Evolutionary conservation across 2,888 invertebrate genomes (phyloP), one percentile per base, ranked within the genome.

Genomic region (Dryadula phaetusa): DNA sequence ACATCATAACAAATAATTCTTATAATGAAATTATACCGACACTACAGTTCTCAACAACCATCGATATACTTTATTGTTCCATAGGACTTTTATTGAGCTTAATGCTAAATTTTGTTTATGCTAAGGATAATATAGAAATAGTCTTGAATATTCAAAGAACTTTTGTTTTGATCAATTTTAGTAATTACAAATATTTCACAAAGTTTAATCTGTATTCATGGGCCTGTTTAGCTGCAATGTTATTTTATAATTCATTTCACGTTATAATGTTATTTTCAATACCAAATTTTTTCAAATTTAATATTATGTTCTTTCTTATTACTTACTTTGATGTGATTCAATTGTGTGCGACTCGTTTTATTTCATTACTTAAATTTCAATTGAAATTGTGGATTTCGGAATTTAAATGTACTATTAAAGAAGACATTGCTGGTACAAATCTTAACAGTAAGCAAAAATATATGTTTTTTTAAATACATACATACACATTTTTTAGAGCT

Each of bases 311-410:
- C 6, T 2, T 54, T 34, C n/a, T 44, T 25, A 44, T 4, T 28
- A 28, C 12, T 25, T 12, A 60, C 25, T 28, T 28, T 44, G 44
- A 60, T 6, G 2, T 28, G 25, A 44, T 12, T 28, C 12, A 44
- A 28, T 25, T 60, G 5, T 60, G 16, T 60, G 28, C 16, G 16
- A 44, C 2, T 44, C 44, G 58, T 28, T 10, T 60, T 25, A 60
- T 42, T 16, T 6, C 28, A 6, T 18, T 56, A n/a, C 34, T 56
- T 56, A 56, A 22, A 22, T 10, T n/a, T n/a, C 54, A 56, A 22
- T 40, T 64, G 22, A 54, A 54, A 22, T 46, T 46, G 22, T 64
- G 63, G 54, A 54, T 64, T 46, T 64, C n/a, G 4, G 32, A 64
- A 46, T 46, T 64, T 3, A 22, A 25, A 34, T 12, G 20, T 3